Evolutionary conservation across 2,797 vertebrate species (phyloP), one percentile per base, ranked within the genome.

Genomic region (Geotrypetes seraphini): DNA sequence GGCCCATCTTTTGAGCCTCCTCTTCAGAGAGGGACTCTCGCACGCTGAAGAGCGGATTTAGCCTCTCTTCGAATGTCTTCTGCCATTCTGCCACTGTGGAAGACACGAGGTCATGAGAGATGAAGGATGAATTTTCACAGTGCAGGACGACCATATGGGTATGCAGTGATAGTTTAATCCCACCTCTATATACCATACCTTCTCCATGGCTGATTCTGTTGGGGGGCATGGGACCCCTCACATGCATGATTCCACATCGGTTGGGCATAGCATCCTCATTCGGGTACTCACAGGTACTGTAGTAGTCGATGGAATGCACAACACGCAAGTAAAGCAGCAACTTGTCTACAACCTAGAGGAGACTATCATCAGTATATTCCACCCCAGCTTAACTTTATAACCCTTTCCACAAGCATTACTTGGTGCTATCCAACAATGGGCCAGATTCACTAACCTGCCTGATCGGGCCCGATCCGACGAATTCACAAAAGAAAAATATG

Each of bases 251-350:
- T 14, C 92, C 92, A 8, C 92, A 96, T 26, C 92, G 88, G 50
- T 94, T 95, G 8, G 92, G 92, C 92, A 96, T 96, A 57, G 95
- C 90, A 6, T 96, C 92, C 71, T 96, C 92, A 5, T 86, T 92
- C n/a, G 87, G 80, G 45, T 96, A 96, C 60, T 96, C 92, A 3
- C 90, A 95, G 12, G 79, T 85, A 65, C 93, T 95, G 47, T 96
- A 96, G 41, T 92, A 96, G 43, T 96, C 92, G 3, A 96, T 78
- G 1, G 92, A 96, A 54, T 96, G 92, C 5, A 96, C 90, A 1
- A 96, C 61, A 7, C 92, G 87, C 43, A 96, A 75, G 40, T 96
- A 96, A 3, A 92, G 72, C 3, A 94, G 42, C 2, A 96, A 76
- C 17, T 85, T 86, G 57, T 96, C 92, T 66, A 96, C 67, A 28